Evolutionary conservation across 2,797 vertebrate species (phyloP), one percentile per base, ranked within the genome.

Genomic region (Limosa lapponica): DNA sequence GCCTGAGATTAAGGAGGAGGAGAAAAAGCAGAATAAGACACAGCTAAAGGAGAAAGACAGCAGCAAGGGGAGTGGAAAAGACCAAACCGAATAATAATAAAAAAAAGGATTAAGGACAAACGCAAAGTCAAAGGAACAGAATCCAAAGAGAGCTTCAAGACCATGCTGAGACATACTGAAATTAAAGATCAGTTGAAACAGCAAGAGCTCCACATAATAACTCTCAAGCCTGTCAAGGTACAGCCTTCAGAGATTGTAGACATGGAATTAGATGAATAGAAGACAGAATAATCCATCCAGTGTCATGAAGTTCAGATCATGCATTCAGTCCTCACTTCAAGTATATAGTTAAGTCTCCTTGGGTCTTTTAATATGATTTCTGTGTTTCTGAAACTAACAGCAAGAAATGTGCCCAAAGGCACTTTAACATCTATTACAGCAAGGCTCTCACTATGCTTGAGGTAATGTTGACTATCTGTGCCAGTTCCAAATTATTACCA

Each of bases 1-100:
- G 18, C 3, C 41, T 73, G 37, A 90, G 82, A 96, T 94, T 95
- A 96, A 89, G 93, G 54, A 91, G 91, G 93, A 96, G 96, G 91
- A 93, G 69, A 25, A 84, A 69, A 94, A 93, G 55, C 52, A 95
- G 46, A 64, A 36, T 2, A 1, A 91, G n/a, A 51, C 20, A 72
- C 25, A 86, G 62, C 73, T 79, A 84, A 90, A 88, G 62, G 8
- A 94, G n/a, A 86, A 91, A 91, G 19, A 87, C 13, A 52, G 73
- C 19, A 67, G 70, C 90, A 94, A 90, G 19, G 4, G 46, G 34
- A 82, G 20, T 17, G 24, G 24, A 57, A 89, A 91, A 86, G 58
- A 89, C 46, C 54, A 58, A 71, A 34, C 4, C 1, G 10, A 65
- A 69, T 24, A 30, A 13, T 22, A 39, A 41, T 15, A 48, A 19